phyloP scores from a whole-genome alignment of 2,888 invertebrate genomes.

The Torymus tubicola region DNA sequence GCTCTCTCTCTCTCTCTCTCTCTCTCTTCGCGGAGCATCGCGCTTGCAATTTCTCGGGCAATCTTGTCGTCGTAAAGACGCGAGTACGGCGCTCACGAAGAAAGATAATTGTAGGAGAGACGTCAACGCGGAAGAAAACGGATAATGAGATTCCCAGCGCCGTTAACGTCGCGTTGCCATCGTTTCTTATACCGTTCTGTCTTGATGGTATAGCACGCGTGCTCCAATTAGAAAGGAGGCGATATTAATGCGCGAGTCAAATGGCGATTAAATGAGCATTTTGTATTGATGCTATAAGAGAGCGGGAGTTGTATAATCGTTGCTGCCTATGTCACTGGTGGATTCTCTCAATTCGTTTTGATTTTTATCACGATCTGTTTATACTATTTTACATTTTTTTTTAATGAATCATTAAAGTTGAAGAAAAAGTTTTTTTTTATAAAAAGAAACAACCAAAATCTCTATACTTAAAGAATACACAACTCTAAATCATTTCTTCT shows the following conservation, averaged over 20 bases:
- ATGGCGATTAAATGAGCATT: too few relatives aligned
- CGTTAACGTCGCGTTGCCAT: conserved; percentile 38
- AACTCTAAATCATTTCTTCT: too few relatives aligned
- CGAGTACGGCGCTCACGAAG: conserved; percentile 5
- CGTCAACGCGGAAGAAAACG: conserved; percentile 44
- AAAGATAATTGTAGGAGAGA: conserved; percentile 54
- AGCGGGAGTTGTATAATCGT: too few relatives aligned
- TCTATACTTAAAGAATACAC: too few relatives aligned
- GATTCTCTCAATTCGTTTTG: too few relatives aligned
- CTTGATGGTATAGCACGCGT: neutral
- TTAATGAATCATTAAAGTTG: too few relatives aligned
- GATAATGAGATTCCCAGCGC: conserved; percentile 56
- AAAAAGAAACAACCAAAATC: too few relatives aligned
- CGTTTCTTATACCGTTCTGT: conserved; percentile 27
- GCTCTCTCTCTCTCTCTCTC: neutral
- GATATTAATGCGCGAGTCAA: neutral
- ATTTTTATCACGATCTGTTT: too few relatives aligned
- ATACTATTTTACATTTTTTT: too few relatives aligned
- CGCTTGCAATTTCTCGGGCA: conserved; percentile 47
- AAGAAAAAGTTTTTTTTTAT: too few relatives aligned
- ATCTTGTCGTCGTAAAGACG: conserved; percentile 41
- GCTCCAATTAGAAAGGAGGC: conserved; percentile 38
- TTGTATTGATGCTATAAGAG: too few relatives aligned
- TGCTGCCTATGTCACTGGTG: too few relatives aligned
- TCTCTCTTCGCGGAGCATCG: neutral